Conservation (phyloP, 1,140 invertebrate species). For the Dryas iulia region DNA sequence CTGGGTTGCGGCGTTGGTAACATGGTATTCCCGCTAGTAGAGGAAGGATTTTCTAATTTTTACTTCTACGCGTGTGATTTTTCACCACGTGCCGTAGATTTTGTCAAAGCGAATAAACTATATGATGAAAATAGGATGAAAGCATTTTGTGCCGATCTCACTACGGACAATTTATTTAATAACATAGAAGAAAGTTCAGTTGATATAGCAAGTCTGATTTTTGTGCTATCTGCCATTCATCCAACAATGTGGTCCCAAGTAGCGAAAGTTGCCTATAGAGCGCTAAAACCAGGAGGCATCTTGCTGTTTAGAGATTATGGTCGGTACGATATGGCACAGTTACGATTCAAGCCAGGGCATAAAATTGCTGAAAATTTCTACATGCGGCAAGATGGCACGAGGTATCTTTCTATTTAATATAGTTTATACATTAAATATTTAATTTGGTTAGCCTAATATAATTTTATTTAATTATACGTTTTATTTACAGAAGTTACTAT, state of each 20-base stretch:
- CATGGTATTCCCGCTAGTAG: constrained; percentile 95
- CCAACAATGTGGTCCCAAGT: constrained; percentile 90
- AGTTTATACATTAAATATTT: too few species aligned
- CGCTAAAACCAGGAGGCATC: constrained; percentile 90
- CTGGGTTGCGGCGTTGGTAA: constrained; percentile 99
- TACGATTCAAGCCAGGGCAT: constrained; percentile 95
- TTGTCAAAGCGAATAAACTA: constrained; percentile 85
- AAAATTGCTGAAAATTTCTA: constrained; percentile 98
- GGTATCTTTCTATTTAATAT: constrained; percentile 82
- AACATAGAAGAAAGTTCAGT: constrained; percentile 81
- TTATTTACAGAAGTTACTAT: constrained; percentile 87
- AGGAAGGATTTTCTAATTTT: constrained; percentile 86
- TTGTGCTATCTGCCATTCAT: constrained; percentile 96
- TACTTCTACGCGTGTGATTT: constrained; percentile 97
- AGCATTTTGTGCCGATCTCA: constrained; percentile 90
- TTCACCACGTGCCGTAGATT: constrained; percentile 93
- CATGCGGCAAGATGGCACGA: constrained; percentile 97
- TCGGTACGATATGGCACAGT: constrained; percentile 97
- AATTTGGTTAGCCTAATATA: too few species aligned
- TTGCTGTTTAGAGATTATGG: constrained; percentile 98
- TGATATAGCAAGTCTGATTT: constrained; percentile 96
- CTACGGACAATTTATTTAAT: constrained; percentile 82
- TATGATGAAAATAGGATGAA: constrained; percentile 85
- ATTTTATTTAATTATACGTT: neutral
- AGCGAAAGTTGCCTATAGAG: constrained; percentile 83